A percentile compares a stretch with the other conserved stretches of the same genome.
Conservation (phyloP, 2,797 vertebrate genomes). For the Mus caroli region DNA sequence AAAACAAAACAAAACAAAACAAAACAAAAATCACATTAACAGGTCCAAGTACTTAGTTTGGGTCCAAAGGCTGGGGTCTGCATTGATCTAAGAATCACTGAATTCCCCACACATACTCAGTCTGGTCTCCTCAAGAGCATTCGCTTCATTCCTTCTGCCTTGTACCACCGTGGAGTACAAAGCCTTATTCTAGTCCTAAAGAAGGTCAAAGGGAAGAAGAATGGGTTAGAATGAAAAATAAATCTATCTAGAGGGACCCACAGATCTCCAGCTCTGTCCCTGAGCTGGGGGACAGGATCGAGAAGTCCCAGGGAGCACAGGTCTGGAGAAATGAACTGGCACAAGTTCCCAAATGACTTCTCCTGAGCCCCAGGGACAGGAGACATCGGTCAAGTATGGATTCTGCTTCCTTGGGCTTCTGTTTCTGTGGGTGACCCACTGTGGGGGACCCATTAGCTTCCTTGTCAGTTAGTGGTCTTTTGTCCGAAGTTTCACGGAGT, state of each 20-base stretch:
- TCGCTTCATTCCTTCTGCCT: background rate
- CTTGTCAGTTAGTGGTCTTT: background rate
- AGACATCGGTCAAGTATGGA: background rate
- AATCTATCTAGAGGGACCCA: background rate
- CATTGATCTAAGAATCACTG: background rate
- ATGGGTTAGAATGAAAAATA: slow-evolving; percentile 19
- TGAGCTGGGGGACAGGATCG: background rate
- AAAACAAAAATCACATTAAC: background rate
- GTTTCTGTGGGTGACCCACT: background rate
- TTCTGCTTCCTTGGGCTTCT: slow-evolving; percentile 22
- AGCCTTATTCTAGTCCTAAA: background rate
- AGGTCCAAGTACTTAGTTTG: background rate
- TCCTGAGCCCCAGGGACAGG: background rate
- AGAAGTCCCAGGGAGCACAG: background rate
- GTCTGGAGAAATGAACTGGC: background rate
- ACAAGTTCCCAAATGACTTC: background rate
- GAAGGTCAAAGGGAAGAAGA: background rate
- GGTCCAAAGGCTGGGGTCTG: slow-evolving; percentile 4
- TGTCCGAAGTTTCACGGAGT: slow-evolving; percentile 34
- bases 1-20: slow-evolving; percentile 7
- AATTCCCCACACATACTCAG: background rate
- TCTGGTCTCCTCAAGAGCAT: background rate
- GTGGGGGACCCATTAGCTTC: background rate
- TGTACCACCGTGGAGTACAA: background rate
- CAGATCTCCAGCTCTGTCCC: background rate